Conservation (phyloP, 2,888 invertebrate genomes). For the Melitaea athalia region DNA sequence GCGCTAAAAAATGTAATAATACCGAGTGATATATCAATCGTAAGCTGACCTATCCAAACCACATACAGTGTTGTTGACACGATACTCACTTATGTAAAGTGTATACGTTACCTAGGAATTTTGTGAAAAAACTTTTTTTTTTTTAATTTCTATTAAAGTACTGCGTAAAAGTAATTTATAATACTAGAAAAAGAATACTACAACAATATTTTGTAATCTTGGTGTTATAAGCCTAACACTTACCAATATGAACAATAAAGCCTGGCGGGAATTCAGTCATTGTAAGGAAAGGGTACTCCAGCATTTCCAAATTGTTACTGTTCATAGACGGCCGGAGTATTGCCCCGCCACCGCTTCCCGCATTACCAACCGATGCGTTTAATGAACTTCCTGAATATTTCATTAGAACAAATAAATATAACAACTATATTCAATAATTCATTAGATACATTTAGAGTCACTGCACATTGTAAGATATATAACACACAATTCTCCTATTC, state of each 20-base stretch:
- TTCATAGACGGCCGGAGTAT: slow-evolving; percentile 85
- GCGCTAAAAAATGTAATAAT: too few relatives aligned
- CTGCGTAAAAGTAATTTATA: too few relatives aligned
- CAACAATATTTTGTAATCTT: neutral
- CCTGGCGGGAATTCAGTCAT: slow-evolving; percentile 94
- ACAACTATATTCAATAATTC: neutral
- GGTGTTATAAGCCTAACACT: slow-evolving; percentile 35
- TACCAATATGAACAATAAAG: slow-evolving; percentile 93
- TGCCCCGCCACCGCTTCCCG: slow-evolving; percentile 82
- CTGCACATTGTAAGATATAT: too few relatives aligned
- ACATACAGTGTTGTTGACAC: too few relatives aligned
- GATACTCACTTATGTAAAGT: too few relatives aligned
- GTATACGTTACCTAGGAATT: too few relatives aligned
- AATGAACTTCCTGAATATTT: slow-evolving; percentile 86
- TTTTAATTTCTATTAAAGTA: neutral
- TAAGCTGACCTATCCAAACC: too few relatives aligned
- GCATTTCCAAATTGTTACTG: slow-evolving; percentile 91
- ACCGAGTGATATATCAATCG: too few relatives aligned
- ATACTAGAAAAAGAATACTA: neutral
- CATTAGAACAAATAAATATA: neutral
- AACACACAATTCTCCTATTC: too few relatives aligned
- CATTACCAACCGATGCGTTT: slow-evolving; percentile 77
- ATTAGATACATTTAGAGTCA: too few relatives aligned
- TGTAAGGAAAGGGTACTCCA: slow-evolving; percentile 98
- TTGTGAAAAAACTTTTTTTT: too few relatives aligned